Evolutionary conservation across 2,113 vertebrate genomes (phyloP).

Genomic region (Dasyprocta punctata): DNA sequence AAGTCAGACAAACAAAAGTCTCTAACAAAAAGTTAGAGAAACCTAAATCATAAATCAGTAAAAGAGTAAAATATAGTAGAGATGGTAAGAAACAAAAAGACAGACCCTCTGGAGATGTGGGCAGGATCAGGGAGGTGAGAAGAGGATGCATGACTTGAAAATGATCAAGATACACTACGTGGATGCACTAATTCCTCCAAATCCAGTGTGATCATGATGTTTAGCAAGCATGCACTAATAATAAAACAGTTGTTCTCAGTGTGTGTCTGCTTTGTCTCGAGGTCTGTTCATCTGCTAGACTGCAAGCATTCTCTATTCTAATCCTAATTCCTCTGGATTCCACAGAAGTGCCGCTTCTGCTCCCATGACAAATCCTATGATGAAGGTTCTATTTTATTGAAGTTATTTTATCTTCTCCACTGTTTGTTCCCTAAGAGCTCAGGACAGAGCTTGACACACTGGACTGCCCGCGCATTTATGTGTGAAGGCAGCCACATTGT

Average conservation of each 20-base stretch:
- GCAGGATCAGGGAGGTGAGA: neutral
- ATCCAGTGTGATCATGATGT: neutral
- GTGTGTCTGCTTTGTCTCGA: neutral
- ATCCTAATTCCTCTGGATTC: neutral
- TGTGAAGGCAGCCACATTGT: too few relatives aligned
- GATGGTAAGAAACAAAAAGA: neutral
- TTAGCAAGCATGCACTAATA: neutral
- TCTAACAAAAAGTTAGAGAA: neutral
- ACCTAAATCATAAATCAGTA: neutral
- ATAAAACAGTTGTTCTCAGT: neutral
- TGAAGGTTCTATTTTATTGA: neutral
- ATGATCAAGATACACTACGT: neutral
- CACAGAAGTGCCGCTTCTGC: neutral
- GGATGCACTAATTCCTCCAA: neutral
- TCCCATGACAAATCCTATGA: neutral
- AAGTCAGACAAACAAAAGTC: too few relatives aligned
- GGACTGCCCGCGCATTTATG: neutral
- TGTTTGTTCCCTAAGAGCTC: neutral
- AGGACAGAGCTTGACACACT: neutral
- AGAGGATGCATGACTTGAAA: neutral
- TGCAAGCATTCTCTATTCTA: neutral
- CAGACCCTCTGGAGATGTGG: neutral
- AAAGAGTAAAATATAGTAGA: neutral
- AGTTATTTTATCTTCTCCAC: neutral
- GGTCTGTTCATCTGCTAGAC: neutral